Percentiles rank a stretch among this genome's conserved stretches.
phyloP scores from a whole-genome alignment of 2,113 vertebrate species.

The Notothenia coriiceps region DNA sequence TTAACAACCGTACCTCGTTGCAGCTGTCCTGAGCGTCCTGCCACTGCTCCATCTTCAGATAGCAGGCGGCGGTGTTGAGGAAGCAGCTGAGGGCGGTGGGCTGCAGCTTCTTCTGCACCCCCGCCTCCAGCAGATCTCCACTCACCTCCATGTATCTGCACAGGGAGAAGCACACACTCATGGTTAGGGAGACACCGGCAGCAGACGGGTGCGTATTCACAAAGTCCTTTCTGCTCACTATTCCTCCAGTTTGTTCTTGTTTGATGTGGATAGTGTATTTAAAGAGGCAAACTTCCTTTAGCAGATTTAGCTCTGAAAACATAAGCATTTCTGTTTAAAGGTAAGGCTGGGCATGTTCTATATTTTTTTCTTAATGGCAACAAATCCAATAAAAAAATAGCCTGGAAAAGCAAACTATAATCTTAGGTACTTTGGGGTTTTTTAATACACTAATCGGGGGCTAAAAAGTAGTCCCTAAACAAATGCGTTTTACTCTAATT shows the following conservation, averaged over 20 bases:
- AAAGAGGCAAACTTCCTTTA: not conserved
- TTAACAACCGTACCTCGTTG: constrained; percentile 80
- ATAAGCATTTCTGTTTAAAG: too few species aligned
- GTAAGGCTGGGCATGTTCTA: too few species aligned
- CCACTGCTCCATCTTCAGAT: constrained; percentile 92
- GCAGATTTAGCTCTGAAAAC: not conserved
- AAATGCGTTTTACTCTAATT: too few species aligned
- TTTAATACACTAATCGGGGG: too few species aligned
- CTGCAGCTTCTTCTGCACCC: constrained; percentile 85
- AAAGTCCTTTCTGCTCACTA: not conserved
- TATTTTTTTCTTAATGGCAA: too few species aligned
- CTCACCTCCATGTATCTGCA: constrained; percentile 91
- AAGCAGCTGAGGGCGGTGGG: constrained; percentile 89
- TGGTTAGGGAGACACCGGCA: not conserved
- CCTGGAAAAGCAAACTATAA: too few species aligned
- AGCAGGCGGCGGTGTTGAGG: constrained; percentile 93
- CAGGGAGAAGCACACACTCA: too few species aligned
- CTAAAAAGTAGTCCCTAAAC: too few species aligned
- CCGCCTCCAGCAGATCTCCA: constrained; percentile 81
- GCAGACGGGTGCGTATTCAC: not conserved
- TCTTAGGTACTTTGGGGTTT: too few species aligned
- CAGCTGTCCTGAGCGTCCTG: constrained; percentile 93
- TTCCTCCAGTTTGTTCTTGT: not conserved
- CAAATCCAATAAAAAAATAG: too few species aligned
- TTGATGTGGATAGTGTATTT: not conserved